These are phyloP conservation scores for Brachionus rotundiformis DNA, from an alignment of 1,140 invertebrate genomes.

Conservation along the genomic window DNA sequence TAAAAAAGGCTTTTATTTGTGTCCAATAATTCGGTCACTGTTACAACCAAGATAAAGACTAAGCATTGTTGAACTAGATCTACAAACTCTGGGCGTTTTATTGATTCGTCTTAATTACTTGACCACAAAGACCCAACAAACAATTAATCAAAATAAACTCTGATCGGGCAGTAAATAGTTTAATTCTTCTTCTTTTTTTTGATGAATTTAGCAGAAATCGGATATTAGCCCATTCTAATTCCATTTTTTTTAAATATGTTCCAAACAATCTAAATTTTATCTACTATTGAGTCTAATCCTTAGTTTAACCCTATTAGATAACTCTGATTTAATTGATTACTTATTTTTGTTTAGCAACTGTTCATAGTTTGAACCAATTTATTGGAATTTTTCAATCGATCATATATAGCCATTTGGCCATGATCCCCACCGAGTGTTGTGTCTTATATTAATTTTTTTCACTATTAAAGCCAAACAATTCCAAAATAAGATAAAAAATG, in stretches of 20 bases:
- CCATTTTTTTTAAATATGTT: slow-evolving; percentile 1
- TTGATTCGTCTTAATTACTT: slow-evolving; percentile 24
- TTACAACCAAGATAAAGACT: neutral
- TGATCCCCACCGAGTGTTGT: neutral
- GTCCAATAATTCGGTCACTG: slow-evolving; percentile 4
- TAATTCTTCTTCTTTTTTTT: neutral
- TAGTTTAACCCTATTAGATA: neutral
- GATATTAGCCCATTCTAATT: neutral
- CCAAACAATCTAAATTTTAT: slow-evolving; percentile 20
- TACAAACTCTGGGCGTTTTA: neutral
- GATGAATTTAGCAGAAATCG: slow-evolving; percentile 22
- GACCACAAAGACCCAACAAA: neutral
- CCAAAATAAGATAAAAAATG: neutral
- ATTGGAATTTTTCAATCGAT: neutral
- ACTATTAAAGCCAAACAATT: no score
- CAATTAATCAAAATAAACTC: slow-evolving; percentile 2
- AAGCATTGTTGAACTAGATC: slow-evolving; percentile 4
- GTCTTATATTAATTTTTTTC: neutral
- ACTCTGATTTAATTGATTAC: slow-evolving; percentile 36
- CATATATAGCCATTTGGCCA: neutral
- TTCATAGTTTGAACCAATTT: neutral
- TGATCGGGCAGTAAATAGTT: neutral
- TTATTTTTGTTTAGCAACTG: slow-evolving; percentile 27
- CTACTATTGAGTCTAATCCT: neutral
- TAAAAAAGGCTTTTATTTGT: neutral